Conservation (phyloP, 1,140 invertebrate species). For the Drosophila sp. region DNA sequence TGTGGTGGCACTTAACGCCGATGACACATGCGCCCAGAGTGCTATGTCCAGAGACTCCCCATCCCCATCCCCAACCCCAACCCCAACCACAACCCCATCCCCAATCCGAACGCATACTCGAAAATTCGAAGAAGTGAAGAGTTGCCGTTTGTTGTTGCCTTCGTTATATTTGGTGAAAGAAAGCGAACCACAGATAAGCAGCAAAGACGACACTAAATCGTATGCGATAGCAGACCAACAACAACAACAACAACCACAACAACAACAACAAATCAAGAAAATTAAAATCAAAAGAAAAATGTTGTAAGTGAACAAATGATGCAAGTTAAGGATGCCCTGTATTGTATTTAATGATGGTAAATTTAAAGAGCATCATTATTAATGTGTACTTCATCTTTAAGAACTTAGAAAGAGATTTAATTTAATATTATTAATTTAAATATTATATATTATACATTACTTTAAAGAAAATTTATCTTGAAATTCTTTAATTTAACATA, state of each 20-base stretch:
- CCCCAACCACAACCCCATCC: not conserved
- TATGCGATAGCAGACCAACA: constrained; percentile 57
- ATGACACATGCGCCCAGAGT: constrained; percentile 70
- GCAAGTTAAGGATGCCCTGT: constrained; percentile 17
- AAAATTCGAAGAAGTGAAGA: constrained; percentile 10
- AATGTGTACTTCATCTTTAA: too few relatives aligned
- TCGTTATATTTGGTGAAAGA: constrained; percentile 50
- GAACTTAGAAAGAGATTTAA: not conserved
- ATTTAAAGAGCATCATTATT: too few relatives aligned
- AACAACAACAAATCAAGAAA: constrained; percentile 10
- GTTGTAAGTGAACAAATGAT: not conserved
- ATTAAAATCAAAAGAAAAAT: constrained; percentile 16
- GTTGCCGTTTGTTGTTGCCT: constrained; percentile 8
- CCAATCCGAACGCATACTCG: not conserved
- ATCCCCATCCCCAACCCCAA: not conserved
- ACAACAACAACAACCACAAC: constrained; percentile 16
- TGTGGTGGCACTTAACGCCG: constrained; percentile 78
- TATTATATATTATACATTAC: too few relatives aligned
- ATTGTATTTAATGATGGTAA: not conserved
- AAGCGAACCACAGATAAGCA: constrained; percentile 75
- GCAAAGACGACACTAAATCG: constrained; percentile 78
- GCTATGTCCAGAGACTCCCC: constrained; percentile 12
- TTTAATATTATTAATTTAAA: not conserved
- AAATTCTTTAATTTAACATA: too few relatives aligned
- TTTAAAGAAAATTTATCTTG: too few relatives aligned